phyloP scores from a whole-genome alignment of 2,113 vertebrate genomes.

The Synodontis membranacea region DNA sequence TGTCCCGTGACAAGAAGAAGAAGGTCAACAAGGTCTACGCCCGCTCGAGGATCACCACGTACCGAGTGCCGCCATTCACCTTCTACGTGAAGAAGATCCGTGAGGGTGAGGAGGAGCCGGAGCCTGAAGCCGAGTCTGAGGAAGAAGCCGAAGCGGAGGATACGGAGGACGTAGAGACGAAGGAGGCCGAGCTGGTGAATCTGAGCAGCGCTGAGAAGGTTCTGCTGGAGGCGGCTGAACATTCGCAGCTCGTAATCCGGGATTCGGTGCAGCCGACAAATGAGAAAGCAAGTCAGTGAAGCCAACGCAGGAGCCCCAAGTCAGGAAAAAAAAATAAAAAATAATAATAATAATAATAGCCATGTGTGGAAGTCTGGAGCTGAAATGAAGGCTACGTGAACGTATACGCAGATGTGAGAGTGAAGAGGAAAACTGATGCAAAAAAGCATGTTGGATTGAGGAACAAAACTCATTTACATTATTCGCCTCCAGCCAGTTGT shows the following conservation, averaged over 20 bases:
- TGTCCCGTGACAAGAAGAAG: slow-evolving; percentile 87
- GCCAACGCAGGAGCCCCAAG: neutral
- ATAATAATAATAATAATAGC: too few relatives aligned
- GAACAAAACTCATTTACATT: slow-evolving; percentile 4
- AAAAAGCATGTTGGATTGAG: slow-evolving; percentile 28
- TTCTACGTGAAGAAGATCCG: slow-evolving; percentile 98
- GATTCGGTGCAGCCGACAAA: slow-evolving; percentile 78
- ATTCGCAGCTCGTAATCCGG: slow-evolving; percentile 81
- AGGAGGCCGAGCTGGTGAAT: slow-evolving; percentile 83
- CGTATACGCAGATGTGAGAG: slow-evolving; percentile 10
- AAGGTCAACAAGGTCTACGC: slow-evolving; percentile 88
- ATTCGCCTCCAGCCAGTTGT: neutral
- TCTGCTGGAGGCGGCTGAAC: slow-evolving; percentile 87
- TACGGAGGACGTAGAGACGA: slow-evolving; percentile 78
- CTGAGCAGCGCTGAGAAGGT: slow-evolving; percentile 83
- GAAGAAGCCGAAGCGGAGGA: slow-evolving; percentile 74
- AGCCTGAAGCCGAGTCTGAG: slow-evolving; percentile 71
- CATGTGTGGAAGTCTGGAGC: neutral
- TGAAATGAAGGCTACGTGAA: slow-evolving; percentile 13
- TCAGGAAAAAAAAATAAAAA: neutral
- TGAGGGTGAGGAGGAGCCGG: slow-evolving; percentile 84
- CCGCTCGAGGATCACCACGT: slow-evolving; percentile 88
- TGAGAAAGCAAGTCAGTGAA: slow-evolving; percentile 76
- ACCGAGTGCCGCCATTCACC: slow-evolving; percentile 96
- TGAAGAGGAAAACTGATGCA: neutral